Evolutionary conservation across 1,140 invertebrate species (phyloP), one percentile per base, ranked within the genome.

Genomic region (Leptinotarsa defecta): DNA sequence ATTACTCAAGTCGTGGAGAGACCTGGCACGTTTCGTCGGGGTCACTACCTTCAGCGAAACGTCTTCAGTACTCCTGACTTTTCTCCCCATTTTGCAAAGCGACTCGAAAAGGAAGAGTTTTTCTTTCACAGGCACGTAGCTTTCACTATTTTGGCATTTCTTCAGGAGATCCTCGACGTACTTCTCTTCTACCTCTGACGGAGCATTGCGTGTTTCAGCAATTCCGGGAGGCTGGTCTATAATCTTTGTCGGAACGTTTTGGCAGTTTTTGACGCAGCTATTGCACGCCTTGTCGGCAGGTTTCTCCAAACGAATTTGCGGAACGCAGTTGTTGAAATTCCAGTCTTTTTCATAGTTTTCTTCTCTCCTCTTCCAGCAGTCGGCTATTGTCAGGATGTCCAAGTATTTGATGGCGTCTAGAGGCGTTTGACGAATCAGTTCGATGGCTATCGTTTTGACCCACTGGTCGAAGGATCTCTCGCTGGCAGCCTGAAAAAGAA

Each of bases 381-480:
- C 79, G 13, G 84, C 82, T 19, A 87, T 82, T 0, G 86, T 86
- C 17, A 88, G 80, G 48, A 88, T 87, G 71, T 88, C 87, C 69
- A 88, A 77, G 77, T 87, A 88, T 72, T 86, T 85, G n/a, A 88
- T 84, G 1, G 88, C 86, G 6, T 90, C 88, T n/a, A 91, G 85
- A 4, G 90, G 90, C 4, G 90, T 91, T 79, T 91, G 90, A 2
- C 89, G 86, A 34, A 91, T 88, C 4, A 91, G 84, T 81, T 91
- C 90, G 1, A 89, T 88, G 0, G 90, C 90, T 48, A 91, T 87
- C 1, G 89, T 88, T 75, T 89, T 88, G 19, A 90, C 89, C 90
- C 90, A 91, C 3, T 89, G 86, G 84, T 89, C 89, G 80, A 90
- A 91, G 24, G 88, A 86, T 13, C 86, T 85, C 74, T 91, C 88